Base-by-base conservation (phyloP, 2,113 vertebrate genomes). In the Seriola dumerili region DNA sequence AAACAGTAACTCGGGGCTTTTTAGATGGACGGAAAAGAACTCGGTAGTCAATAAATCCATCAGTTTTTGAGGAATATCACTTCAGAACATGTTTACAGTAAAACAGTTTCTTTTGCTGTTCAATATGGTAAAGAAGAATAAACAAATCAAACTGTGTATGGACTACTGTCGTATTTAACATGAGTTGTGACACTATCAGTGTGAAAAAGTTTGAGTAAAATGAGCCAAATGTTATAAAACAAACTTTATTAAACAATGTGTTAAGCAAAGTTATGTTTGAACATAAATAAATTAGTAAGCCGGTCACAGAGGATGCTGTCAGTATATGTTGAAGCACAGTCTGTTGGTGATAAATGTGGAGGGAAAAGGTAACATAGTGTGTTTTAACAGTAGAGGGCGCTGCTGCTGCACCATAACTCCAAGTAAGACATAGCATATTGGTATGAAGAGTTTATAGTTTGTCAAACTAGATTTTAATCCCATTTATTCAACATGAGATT, bases 61-160 rank as follows among this genome's bases (percentile, higher is more conserved):
- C 23, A 14, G 8, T 59, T 74, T 55, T 71, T 81, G 76, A 70
- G 62, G 52, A 83, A 74, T 64, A 67, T 87, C 74, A 79, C 25
- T 81, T 85, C n/a, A 72, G 48, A 81, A 73, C 71, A 86, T 90
- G 94, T 95, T 94, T 94, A 94, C 92, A 78, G 71, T 83, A 38
- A 82, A 89, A 89, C 81, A 85, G 55, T 91, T 91, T 84, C 74
- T 91, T 90, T 93, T 92, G 76, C 89, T 91, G 85, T 94, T 93
- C 67, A 81, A 36, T 88, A 89, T 92, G 91, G 72, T 87, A 86
- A 83, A 92, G 29, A 82, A 52, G 10, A 95, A 95, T 91, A 93
- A 94, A 93, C 82, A 76, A 83, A 78, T 88, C 25, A 75, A 89
- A 88, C 64, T 78, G 64, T 75, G 54, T 46, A 0, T 84, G 19